Conservation (phyloP, 2,113 vertebrate genomes). For the Gobio gobio region DNA sequence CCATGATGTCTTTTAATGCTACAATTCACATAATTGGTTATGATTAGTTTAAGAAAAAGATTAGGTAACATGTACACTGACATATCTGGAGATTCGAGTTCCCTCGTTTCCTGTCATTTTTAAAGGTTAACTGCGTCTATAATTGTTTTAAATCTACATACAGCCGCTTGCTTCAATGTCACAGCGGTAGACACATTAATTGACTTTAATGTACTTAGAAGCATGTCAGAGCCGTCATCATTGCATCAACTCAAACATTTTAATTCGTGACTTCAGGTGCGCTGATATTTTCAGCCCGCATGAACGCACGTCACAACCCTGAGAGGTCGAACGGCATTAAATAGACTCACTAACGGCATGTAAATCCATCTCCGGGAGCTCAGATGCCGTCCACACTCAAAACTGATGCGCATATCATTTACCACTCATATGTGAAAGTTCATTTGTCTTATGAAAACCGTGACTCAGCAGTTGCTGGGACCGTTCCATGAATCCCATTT, state of each 20-base stretch:
- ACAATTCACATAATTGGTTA: not conserved
- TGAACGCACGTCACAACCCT: not conserved
- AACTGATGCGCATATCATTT: conserved; percentile 8
- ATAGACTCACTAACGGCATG: not conserved
- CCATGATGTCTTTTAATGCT: not conserved
- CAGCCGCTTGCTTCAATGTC: conserved; percentile 30
- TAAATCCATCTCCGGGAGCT: not conserved
- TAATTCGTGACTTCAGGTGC: conserved; percentile 34
- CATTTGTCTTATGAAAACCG: conserved; percentile 9
- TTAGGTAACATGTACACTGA: conserved; percentile 10
- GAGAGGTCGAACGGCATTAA: not conserved
- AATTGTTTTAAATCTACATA: conserved; percentile 43
- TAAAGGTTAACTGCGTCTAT: conserved; percentile 47
- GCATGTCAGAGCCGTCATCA: conserved; percentile 38
- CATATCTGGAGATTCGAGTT: conserved; percentile 24
- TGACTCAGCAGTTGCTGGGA: conserved; percentile 30
- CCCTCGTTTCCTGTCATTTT: conserved; percentile 16
- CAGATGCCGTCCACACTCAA: not conserved
- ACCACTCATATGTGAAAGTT: conserved; percentile 22
- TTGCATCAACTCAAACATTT: conserved; percentile 39
- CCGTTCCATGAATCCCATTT: not conserved
- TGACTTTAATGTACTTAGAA: conserved; percentile 50
- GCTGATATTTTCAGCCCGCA: not conserved
- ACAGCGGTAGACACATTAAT: conserved; percentile 36
- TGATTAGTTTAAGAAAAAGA: not conserved